These are phyloP conservation scores for Oostethus manadensis DNA, from an alignment of 2,113 vertebrate species.

Conservation along the genomic window DNA sequence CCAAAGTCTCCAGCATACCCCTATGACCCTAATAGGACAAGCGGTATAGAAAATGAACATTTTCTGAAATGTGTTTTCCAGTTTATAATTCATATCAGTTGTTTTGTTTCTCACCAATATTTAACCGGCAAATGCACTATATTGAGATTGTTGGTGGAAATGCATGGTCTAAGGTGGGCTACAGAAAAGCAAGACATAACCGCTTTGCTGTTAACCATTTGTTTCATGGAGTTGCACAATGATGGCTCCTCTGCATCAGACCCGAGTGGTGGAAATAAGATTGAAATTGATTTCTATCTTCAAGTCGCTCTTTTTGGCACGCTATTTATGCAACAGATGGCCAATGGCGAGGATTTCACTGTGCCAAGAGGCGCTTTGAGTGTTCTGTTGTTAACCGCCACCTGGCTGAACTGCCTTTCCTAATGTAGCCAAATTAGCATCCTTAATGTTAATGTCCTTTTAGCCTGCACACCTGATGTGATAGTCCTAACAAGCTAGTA, in stretches of 20 bases:
- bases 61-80: too few relatives aligned
- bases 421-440: conserved; percentile 17
- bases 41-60: too few relatives aligned
- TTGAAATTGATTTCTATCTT: conserved; percentile 21
- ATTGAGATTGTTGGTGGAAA: conserved; percentile 20
- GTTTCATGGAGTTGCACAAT: conserved; percentile 17
- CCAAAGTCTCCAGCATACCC: too few relatives aligned
- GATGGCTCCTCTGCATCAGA: not conserved
- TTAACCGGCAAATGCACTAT: not conserved
- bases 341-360: conserved; percentile 19
- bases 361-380: conserved; percentile 23
- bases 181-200: conserved; percentile 14
- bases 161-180: not conserved
- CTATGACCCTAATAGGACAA: too few relatives aligned
- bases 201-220: conserved; percentile 31
- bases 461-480: not conserved
- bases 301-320: conserved; percentile 1
- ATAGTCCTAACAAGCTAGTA: not conserved
- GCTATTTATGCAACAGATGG: conserved; percentile 38
- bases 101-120: too few relatives aligned
- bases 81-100: too few relatives aligned
- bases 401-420: conserved; percentile 27
- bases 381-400: conserved; percentile 33
- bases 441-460: conserved; percentile 16
- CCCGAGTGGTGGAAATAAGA: not conserved